Base-by-base conservation (phyloP, 2,797 vertebrate species). In the Sebastes trivittatus region DNA sequence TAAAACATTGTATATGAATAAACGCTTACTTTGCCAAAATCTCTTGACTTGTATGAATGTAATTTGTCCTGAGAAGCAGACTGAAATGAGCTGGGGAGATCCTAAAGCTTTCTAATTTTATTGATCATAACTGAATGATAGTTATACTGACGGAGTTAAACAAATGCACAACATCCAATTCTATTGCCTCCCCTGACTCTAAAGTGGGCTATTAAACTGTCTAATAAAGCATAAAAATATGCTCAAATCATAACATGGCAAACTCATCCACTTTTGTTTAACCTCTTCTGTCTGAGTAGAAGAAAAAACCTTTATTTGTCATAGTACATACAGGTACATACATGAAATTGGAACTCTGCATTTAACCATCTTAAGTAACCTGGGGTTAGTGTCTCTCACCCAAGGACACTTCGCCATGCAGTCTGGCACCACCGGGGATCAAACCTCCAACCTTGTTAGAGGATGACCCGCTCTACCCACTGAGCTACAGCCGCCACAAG, bases 71-170 rank as follows among this genome's bases (percentile, higher is more conserved):
- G 14, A 25, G 10, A 42, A 29, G n/a, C 30, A 9, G 10, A 55
- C 58, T 30, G 1, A 20, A 29, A 55, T 2, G 11, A 58, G 38
- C 20, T 63, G 11, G 62, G 20, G 20, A 11, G 25, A 42, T 73
- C 11, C 0, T 52, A 38, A 70, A 69, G 5, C 18, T 34, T 30
- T 67, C 32, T 65, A 18, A 59, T 42, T 64, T 2, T 20, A 52
- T 69, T 30, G 69, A 68, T 55, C 32, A 29, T 18, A 3, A 55
- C 63, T 79, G 22, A 66, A 25, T 54, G 22, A n/a, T 54, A 54
- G 34, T 58, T 82, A 27, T 7, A 5, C 25, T 58, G 38, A 63
- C 38, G 10, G 32, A 5, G 27, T 18, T 42, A 42, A 1, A 27
- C 56, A 74, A 63, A 27, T 56, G 23, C 27, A 25, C 25, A 54